Conservation (phyloP, 2,888 invertebrate genomes). For the Zeuzera pyrina region DNA sequence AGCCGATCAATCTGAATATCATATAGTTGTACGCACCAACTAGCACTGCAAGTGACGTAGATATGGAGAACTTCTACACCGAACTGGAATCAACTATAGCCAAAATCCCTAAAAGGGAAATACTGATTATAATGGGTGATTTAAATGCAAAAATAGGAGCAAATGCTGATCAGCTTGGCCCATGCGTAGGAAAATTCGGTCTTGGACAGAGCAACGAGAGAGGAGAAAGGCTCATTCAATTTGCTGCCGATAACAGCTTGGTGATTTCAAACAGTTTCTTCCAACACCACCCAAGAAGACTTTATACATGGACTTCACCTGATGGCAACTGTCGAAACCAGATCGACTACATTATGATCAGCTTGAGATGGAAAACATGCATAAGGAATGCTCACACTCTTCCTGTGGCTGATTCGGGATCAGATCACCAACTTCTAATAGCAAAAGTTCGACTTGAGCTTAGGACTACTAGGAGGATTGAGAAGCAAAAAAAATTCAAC, state of each 20-base stretch:
- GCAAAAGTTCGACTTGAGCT: too few species aligned
- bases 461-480: too few species aligned
- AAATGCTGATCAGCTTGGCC: background rate
- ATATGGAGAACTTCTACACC: background rate
- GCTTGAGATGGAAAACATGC: too few species aligned
- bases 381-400: too few species aligned
- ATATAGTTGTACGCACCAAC: slow-evolving; percentile 10
- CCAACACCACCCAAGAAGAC: too few species aligned
- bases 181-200: background rate
- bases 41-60: background rate
- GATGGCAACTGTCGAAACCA: slow-evolving; percentile 8
- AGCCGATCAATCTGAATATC: slow-evolving; percentile 1
- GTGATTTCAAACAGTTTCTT: too few species aligned
- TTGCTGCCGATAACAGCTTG: too few species aligned
- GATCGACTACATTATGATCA: slow-evolving; percentile 7
- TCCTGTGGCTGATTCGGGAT: slow-evolving; percentile 7
- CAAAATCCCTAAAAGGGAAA: background rate
- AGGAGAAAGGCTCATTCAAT: too few species aligned
- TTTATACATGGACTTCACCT: too few species aligned
- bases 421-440: slow-evolving; percentile 8
- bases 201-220: background rate
- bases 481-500: background rate
- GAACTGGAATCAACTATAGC: background rate
- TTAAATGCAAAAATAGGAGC: background rate
- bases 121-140: background rate